Evolutionary conservation across 2,797 vertebrate genomes (phyloP).

Genomic region (Neomorphus geoffroyi): DNA sequence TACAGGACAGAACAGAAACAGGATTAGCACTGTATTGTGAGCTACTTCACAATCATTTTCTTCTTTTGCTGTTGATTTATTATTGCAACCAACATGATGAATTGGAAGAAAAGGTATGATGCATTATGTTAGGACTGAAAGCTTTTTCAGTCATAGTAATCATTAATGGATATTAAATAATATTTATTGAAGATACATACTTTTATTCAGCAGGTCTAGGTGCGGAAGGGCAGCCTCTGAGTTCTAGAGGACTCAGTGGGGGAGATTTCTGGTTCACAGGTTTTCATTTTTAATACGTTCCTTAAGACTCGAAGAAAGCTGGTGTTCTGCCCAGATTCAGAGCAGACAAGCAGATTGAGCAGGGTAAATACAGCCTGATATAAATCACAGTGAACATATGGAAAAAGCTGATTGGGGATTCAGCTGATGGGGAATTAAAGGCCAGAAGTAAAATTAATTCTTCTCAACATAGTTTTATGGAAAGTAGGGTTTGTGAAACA

Average conservation of each 20-base stretch:
- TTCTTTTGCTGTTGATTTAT: not conserved
- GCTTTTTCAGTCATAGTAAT: not conserved
- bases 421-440: slow-evolving; percentile 56
- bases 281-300: slow-evolving; percentile 2
- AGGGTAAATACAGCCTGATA: slow-evolving; percentile 58
- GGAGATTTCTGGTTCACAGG: not conserved
- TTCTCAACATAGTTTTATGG: not conserved
- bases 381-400: slow-evolving; percentile 60
- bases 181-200: not conserved
- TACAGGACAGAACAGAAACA: not conserved
- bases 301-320: slow-evolving; percentile 7
- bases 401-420: slow-evolving; percentile 57
- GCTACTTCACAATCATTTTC: not conserved
- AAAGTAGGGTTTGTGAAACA: slow-evolving; percentile 26
- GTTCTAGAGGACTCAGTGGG: not conserved
- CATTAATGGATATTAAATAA: not conserved
- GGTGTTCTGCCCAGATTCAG: slow-evolving; percentile 47
- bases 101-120: not conserved
- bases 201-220: not conserved
- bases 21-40: not conserved
- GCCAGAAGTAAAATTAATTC: slow-evolving; percentile 34
- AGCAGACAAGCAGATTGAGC: slow-evolving; percentile 54
- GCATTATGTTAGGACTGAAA: not conserved
- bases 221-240: not conserved
- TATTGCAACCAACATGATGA: not conserved